phyloP scores from a whole-genome alignment of 2,797 vertebrate genomes.

The Cyclura pinguis region DNA sequence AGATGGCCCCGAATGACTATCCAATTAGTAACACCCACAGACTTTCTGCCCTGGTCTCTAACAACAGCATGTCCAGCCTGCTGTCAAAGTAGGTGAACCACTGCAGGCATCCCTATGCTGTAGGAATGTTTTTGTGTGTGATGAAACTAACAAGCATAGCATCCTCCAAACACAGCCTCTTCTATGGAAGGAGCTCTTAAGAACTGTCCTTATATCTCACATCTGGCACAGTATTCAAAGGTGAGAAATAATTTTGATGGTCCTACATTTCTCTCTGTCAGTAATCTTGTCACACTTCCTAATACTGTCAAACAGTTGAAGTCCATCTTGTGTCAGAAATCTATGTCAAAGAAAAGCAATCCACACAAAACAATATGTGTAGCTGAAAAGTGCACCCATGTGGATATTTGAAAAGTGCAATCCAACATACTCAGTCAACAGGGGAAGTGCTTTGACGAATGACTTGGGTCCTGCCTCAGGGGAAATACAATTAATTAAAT shows the following conservation, averaged over 20 bases:
- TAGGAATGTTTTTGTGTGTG: background rate
- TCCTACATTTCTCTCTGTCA: background rate
- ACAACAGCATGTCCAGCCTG: too few species aligned
- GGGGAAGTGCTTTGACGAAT: background rate
- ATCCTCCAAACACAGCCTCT: background rate
- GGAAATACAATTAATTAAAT: background rate
- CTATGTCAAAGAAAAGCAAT: background rate
- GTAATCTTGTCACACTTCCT: background rate
- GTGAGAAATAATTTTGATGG: background rate
- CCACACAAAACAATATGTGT: background rate
- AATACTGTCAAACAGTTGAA: background rate
- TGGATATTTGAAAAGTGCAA: background rate
- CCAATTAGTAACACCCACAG: background rate
- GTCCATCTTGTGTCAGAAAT: background rate
- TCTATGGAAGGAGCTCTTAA: background rate
- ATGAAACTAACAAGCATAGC: background rate
- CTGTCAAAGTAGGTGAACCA: too few species aligned
- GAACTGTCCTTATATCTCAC: background rate
- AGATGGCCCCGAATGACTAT: background rate
- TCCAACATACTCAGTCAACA: background rate
- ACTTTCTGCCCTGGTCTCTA: too few species aligned
- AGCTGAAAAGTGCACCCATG: background rate
- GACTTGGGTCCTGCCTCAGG: too few species aligned
- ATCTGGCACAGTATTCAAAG: background rate
- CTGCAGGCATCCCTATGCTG: too few species aligned